phyloP scores from a whole-genome alignment of 2,888 invertebrate species.

The Cantharis lateralis region DNA sequence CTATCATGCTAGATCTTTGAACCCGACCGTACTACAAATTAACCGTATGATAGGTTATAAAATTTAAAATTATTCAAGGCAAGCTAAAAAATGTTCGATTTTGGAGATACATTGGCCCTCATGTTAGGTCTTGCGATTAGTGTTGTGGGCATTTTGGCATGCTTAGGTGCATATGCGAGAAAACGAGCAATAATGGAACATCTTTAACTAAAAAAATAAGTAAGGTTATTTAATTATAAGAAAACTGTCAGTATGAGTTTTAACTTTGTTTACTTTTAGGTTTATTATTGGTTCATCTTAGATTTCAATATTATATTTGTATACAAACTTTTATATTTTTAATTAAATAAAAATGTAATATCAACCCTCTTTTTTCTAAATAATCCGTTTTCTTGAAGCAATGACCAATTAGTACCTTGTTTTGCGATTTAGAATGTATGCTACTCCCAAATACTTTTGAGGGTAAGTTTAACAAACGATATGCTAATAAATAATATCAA shows the following conservation, averaged over 20 bases:
- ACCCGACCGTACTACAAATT: too few relatives aligned
- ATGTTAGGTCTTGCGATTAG: conserved; percentile 65
- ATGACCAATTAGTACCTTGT: too few relatives aligned
- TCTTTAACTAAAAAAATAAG: conserved; percentile 29
- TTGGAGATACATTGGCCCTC: conserved; percentile 70
- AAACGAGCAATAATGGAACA: conserved; percentile 58
- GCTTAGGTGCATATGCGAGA: conserved; percentile 71
- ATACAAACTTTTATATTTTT: neutral
- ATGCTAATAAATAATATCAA: too few relatives aligned
- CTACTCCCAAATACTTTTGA: too few relatives aligned
- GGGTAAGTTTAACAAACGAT: too few relatives aligned
- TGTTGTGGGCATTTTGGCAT: conserved; percentile 66
- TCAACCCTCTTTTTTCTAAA: neutral
- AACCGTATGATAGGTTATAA: neutral
- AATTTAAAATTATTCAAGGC: neutral
- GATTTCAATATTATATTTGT: neutral
- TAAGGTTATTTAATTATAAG: neutral
- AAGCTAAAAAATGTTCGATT: conserved; percentile 59
- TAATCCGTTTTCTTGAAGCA: too few relatives aligned
- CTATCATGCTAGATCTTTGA: too few relatives aligned
- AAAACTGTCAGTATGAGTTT: neutral
- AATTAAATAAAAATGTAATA: neutral
- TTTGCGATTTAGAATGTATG: too few relatives aligned
- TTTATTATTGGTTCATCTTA: neutral
- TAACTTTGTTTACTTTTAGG: neutral